Evolutionary conservation across 1,140 invertebrate genomes (phyloP).

Genomic region (Drosophila virilis): DNA sequence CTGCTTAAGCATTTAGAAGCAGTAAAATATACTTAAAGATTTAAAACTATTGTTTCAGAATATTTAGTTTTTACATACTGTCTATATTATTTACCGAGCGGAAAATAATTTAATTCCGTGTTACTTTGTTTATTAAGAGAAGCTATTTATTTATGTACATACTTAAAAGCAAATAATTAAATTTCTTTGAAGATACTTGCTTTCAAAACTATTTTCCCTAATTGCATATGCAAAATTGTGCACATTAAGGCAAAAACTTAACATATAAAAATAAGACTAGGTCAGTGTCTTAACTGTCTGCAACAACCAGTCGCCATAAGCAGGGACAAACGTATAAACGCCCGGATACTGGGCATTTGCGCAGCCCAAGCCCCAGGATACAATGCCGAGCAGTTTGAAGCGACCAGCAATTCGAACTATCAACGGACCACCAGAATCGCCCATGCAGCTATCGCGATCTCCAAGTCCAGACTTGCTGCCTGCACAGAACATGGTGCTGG

Average conservation of each 20-base stretch:
- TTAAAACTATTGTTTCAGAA: too few relatives aligned
- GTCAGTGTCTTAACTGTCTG: slow-evolving; percentile 44
- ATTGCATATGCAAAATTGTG: neutral
- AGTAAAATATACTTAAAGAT: too few relatives aligned
- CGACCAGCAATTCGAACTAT: slow-evolving; percentile 80
- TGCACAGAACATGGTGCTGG: slow-evolving; percentile 70
- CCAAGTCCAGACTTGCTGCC: slow-evolving; percentile 57
- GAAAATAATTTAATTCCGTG: too few relatives aligned
- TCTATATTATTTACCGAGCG: too few relatives aligned
- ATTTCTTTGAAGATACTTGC: neutral
- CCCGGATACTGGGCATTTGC: slow-evolving; percentile 84
- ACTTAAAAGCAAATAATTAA: neutral
- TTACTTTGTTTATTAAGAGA: too few relatives aligned
- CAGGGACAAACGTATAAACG: slow-evolving; percentile 85
- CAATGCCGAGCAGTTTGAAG: slow-evolving; percentile 85
- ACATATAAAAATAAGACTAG: slow-evolving; percentile 11
- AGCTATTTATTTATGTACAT: too few relatives aligned
- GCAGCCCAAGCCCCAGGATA: slow-evolving; percentile 86
- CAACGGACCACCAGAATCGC: slow-evolving; percentile 87
- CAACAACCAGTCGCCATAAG: slow-evolving; percentile 51
- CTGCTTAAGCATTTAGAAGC: too few relatives aligned
- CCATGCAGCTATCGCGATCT: slow-evolving; percentile 78
- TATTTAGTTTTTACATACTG: too few relatives aligned
- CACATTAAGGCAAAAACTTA: neutral
- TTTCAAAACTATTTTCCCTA: neutral